Conservation (phyloP, 2,888 invertebrate species). For the Onthophagus sagittarius region DNA sequence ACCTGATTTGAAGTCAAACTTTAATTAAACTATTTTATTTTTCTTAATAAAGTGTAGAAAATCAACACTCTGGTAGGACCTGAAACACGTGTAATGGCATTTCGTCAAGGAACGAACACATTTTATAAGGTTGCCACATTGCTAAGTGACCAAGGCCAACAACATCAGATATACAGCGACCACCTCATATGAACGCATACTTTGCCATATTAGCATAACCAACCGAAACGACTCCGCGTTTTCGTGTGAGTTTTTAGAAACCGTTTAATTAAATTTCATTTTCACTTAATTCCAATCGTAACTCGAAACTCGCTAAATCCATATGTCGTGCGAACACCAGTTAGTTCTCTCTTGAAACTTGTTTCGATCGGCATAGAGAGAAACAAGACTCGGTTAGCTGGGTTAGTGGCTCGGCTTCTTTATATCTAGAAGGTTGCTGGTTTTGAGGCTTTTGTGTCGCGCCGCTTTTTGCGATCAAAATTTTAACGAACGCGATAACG, state of each 20-base stretch:
- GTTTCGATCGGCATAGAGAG: too few relatives aligned
- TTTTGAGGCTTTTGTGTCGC: not conserved
- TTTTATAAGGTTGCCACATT: constrained; percentile 18
- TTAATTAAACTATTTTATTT: too few relatives aligned
- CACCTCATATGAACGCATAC: constrained; percentile 22
- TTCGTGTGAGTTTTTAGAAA: not conserved
- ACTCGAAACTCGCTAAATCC: not conserved
- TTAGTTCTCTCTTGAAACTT: not conserved
- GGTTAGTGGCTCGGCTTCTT: too few relatives aligned
- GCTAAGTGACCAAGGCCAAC: constrained; percentile 39
- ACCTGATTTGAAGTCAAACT: not conserved
- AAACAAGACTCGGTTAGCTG: too few relatives aligned
- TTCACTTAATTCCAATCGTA: too few relatives aligned
- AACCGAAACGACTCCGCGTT: not conserved
- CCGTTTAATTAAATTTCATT: not conserved
- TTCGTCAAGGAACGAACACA: constrained; percentile 2
- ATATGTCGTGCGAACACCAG: not conserved
- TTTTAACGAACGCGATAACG: not conserved
- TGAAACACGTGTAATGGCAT: constrained; percentile 5
- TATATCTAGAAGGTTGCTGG: too few relatives aligned
- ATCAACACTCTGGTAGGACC: not conserved
- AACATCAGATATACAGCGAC: constrained; percentile 35
- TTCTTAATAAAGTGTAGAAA: too few relatives aligned
- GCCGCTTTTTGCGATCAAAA: not conserved
- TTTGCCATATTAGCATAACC: constrained; percentile 9